A percentile compares a stretch with the other conserved stretches of the same genome.
These are phyloP conservation scores for Acrobasis repandana DNA, from an alignment of 2,888 invertebrate species.

Conservation along the genomic window DNA sequence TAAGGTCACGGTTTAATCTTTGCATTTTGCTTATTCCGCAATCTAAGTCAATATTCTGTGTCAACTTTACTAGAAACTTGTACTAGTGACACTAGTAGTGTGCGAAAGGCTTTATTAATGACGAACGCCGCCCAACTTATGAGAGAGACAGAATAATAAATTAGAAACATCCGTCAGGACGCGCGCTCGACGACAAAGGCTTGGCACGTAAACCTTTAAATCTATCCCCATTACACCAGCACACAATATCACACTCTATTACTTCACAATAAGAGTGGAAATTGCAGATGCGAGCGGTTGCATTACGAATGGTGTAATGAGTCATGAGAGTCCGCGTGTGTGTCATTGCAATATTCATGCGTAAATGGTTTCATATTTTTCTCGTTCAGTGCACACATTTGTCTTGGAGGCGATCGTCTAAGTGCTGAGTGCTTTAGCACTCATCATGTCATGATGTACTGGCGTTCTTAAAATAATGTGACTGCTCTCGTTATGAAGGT, in stretches of 20 bases:
- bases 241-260: slow-evolving; percentile 29
- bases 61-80: background rate
- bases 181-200: slow-evolving; percentile 39
- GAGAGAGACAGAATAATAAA: slow-evolving; percentile 47
- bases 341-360: slow-evolving; percentile 18
- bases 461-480: too few species aligned
- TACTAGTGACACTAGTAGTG: background rate
- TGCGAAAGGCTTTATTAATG: slow-evolving; percentile 40
- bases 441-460: background rate
- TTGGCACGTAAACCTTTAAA: slow-evolving; percentile 37
- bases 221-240: slow-evolving; percentile 27
- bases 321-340: slow-evolving; percentile 15
- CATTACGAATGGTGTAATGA: slow-evolving; percentile 13
- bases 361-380: slow-evolving; percentile 21
- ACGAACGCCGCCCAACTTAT: slow-evolving; percentile 40
- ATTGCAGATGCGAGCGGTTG: slow-evolving; percentile 21
- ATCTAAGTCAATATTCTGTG: background rate
- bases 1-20: too few species aligned
- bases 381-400: slow-evolving; percentile 2
- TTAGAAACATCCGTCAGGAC: slow-evolving; percentile 50
- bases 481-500: too few species aligned
- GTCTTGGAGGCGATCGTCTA: background rate
- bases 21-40: too few species aligned
- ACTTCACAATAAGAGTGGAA: slow-evolving; percentile 25
- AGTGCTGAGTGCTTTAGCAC: background rate